These are phyloP conservation scores for Neosalanx taihuensis DNA, from an alignment of 2,797 vertebrate genomes.

Conservation along the genomic window DNA sequence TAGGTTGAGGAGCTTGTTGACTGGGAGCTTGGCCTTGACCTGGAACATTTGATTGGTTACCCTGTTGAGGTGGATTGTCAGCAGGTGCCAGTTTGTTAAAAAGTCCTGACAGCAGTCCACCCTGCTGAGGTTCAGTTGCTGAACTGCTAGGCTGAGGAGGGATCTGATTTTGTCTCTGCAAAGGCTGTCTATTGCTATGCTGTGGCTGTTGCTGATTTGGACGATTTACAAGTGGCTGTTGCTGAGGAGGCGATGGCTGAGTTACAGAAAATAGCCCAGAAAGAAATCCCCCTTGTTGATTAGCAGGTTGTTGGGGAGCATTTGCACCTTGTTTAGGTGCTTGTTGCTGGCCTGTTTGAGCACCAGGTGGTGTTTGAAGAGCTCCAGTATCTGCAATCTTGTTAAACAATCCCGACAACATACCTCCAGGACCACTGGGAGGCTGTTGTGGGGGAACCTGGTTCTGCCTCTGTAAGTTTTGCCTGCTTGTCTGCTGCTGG, in stretches of 20 bases:
- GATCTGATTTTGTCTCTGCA: conserved; percentile 72
- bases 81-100: conserved; percentile 75
- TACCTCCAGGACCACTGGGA: conserved; percentile 56
- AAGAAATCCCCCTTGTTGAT: conserved; percentile 70
- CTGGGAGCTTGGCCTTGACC: conserved; percentile 41
- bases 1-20: conserved; percentile 55
- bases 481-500: conserved; percentile 49
- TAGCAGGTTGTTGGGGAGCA: conserved; percentile 52
- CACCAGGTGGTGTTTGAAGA: conserved; percentile 40
- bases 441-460: conserved; percentile 57
- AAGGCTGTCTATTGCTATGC: conserved; percentile 66
- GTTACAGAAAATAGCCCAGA: conserved; percentile 70
- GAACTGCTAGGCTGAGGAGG: conserved; percentile 52
- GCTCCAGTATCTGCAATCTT: conserved; percentile 66
- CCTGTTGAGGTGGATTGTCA: conserved; percentile 66
- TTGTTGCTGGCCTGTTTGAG: conserved; percentile 52
- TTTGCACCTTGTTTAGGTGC: conserved; percentile 43
- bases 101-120: conserved; percentile 79
- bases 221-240: conserved; percentile 41
- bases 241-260: conserved; percentile 38
- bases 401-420: conserved; percentile 72
- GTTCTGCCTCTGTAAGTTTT: conserved; percentile 62
- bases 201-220: conserved; percentile 59
- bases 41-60: conserved; percentile 38
- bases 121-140: conserved; percentile 64